phyloP scores from a whole-genome alignment of 2,113 vertebrate genomes.

The Agelaius phoeniceus region DNA sequence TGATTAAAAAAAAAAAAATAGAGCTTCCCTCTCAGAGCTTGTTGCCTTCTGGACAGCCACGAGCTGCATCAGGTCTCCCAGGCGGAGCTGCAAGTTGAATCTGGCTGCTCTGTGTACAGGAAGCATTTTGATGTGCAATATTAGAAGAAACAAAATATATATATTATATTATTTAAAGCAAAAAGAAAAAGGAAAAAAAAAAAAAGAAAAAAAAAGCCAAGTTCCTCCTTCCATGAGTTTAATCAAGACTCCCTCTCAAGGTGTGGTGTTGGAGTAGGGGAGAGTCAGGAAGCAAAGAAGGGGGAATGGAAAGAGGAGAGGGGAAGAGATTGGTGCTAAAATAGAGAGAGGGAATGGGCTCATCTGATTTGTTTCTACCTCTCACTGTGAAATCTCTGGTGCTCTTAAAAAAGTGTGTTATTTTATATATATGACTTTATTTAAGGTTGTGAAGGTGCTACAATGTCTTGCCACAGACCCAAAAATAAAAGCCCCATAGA shows the following conservation, averaged over 20 bases:
- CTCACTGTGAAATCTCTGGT: slow-evolving; percentile 85
- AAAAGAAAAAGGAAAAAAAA: slow-evolving; percentile 47
- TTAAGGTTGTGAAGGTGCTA: slow-evolving; percentile 86
- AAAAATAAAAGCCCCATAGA: background rate
- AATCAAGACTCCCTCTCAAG: background rate
- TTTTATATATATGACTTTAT: slow-evolving; percentile 78
- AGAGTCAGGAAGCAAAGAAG: background rate
- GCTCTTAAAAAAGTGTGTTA: slow-evolving; percentile 73
- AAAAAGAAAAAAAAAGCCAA: background rate
- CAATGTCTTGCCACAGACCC: slow-evolving; percentile 65
- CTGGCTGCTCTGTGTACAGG: slow-evolving; percentile 73
- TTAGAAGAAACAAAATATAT: slow-evolving; percentile 83
- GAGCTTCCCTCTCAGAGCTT: slow-evolving; percentile 57
- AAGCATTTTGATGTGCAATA: slow-evolving; percentile 93
- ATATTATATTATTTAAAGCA: slow-evolving; percentile 82
- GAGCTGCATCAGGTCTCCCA: slow-evolving; percentile 55
- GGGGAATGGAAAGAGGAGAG: slow-evolving; percentile 31
- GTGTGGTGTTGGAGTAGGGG: background rate
- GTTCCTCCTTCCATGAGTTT: slow-evolving; percentile 52
- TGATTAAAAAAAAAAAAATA: background rate
- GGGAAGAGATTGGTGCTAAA: slow-evolving; percentile 63
- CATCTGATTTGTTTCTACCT: slow-evolving; percentile 78
- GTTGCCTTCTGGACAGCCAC: slow-evolving; percentile 13
- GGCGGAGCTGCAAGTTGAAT: slow-evolving; percentile 49
- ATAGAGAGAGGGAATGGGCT: slow-evolving; percentile 45